Evolutionary conservation across 2,888 invertebrate genomes (phyloP), one percentile per base, ranked within the genome.

Genomic region (Amiota mariae): DNA sequence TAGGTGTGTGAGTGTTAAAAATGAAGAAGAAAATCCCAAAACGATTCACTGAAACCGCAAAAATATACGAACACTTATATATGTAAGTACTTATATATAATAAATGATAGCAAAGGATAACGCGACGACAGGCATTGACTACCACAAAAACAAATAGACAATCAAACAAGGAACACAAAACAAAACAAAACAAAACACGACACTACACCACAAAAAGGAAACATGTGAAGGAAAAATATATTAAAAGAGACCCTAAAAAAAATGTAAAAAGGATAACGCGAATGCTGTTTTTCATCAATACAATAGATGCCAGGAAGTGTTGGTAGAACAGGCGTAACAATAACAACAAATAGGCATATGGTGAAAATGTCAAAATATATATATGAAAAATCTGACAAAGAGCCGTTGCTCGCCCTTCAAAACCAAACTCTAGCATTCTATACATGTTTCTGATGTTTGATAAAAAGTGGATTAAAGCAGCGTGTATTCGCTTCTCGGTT

Each of bases 21-120:
- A 70, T 9, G 12, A 15, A 47, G 24, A 57, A 8, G 46, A 56
- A 47, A 56, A 12, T 10, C 49, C 24, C 12, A 12, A 47, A 36
- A 13, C 64, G 63, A 63, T n/a, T 63, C 24, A 46, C 36, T 49
- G 48, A 66, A 67, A 70, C 70, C 73, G 56, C 70, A 70, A 67
- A 70, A 64, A 51, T 51, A 46, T 51, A 24, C 20, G 47, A 68
- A 36, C 36, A 36, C 8, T 36, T 36, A 36, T 36, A 36, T 36
- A 36, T 36, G 36, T 6, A 36, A 36, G 36, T 2, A 36, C 1
- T 6, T 4, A 36, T 36, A 6, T 36, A 36, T 36, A 36, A 68
- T 68, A 68, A 68, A 68, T 54, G 67, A 51, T 68, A 36, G 36
- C 36, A 36, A 36, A 36, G 36, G 3, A 36, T 13, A 68, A 54